Base-by-base conservation (phyloP, 2,113 vertebrate genomes). In the Cacatua alba region DNA sequence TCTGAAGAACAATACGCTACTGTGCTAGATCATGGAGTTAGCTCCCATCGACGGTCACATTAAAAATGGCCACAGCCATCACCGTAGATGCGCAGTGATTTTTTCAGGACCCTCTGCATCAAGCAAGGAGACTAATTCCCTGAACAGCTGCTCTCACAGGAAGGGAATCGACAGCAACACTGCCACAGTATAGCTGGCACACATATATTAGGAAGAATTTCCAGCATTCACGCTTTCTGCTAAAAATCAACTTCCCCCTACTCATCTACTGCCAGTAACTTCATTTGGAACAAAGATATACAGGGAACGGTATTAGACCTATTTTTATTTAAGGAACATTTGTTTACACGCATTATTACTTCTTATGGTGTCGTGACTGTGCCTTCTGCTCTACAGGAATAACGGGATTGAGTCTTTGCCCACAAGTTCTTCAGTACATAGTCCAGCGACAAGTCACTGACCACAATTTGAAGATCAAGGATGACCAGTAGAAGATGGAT, bases 171-270 rank as follows among this genome's bases (percentile, higher is more conserved):
- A 94, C 91, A 82, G 91, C 78, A 95, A 88, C 76, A 80, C 44
- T 96, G 90, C 81, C 82, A 96, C 86, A 71, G 89, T 18, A 94
- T 69, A 94, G 75, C 95, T 96, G 84, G 94, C 95, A 97, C 86
- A 80, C 0, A 2, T 81, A 37, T 57, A 92, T 91, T 89, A 90
- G 87, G 68, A 95, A 95, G 80, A 85, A 93, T 88, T 95, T 95
- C 76, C 86, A 96, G 85, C 88, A 65, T 87, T 93, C 92, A 76
- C 15, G 74, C 65, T 94, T 95, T 96, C 86, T 86, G 90, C 83
- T 96, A 95, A 95, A 95, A 95, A 86, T 67, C 86, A 93, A 71
- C 94, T 94, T 92, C 93, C 93, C 94, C 91, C 94, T 94, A 95
- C 93, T 96, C 96, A 97, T 91, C 90, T 70, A 95, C 83, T 91